Evolutionary conservation across 2,888 invertebrate species (phyloP).

Genomic region (Lottia scabra): DNA sequence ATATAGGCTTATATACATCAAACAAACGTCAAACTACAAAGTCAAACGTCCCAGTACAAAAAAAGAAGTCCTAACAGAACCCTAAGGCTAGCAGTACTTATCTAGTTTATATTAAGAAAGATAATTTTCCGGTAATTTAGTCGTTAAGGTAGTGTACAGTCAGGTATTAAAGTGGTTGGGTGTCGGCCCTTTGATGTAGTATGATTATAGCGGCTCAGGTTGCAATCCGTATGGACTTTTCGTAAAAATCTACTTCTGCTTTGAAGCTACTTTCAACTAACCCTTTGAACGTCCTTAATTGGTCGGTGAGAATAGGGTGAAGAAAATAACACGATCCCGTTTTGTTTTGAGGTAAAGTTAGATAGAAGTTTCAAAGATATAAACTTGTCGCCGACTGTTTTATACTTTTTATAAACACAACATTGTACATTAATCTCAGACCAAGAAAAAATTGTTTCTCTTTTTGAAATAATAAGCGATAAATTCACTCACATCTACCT

Average conservation of each 20-base stretch:
- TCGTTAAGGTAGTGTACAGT: not conserved
- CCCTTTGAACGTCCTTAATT: constrained; percentile 4
- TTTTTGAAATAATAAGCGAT: no score
- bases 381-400: no score
- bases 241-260: not conserved
- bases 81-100: constrained; percentile 2
- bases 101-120: not conserved
- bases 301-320: not conserved
- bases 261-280: constrained; percentile 4
- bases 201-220: constrained; percentile 1
- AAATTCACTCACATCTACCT: no score
- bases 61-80: not conserved
- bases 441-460: no score
- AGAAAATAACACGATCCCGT: not conserved
- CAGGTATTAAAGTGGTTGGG: not conserved
- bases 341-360: not conserved
- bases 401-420: no score
- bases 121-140: not conserved
- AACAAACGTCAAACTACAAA: constrained; percentile 3
- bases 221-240: constrained; percentile 1
- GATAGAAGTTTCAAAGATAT: no score
- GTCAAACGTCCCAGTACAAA: not conserved
- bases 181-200: not conserved
- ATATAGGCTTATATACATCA: no score
- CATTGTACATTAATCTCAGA: no score